phyloP scores from a whole-genome alignment of 2,797 vertebrate species.

The Miichthys miiuy region DNA sequence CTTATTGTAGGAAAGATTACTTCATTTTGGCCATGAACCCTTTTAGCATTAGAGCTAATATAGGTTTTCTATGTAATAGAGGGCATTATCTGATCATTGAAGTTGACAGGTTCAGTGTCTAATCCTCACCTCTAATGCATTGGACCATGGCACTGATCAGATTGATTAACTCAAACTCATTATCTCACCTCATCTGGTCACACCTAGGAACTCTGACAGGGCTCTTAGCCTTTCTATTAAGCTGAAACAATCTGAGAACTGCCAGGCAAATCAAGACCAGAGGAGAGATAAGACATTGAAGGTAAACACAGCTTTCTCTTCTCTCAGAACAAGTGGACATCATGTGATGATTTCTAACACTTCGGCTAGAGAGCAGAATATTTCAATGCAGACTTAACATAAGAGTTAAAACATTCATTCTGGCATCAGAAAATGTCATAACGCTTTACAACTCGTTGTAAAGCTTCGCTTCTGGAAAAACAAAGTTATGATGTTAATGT shows the following conservation, averaged over 20 bases:
- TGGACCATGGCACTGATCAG: slow-evolving; percentile 18
- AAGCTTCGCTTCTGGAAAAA: neutral
- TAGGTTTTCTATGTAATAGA: neutral
- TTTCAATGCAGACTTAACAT: neutral
- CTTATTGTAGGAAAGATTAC: neutral
- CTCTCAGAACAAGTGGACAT: neutral
- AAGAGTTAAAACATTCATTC: neutral
- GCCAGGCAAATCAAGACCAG: neutral
- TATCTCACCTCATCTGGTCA: slow-evolving; percentile 14
- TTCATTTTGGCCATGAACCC: neutral
- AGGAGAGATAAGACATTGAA: neutral
- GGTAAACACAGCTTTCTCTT: neutral
- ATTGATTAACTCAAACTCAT: slow-evolving; percentile 39
- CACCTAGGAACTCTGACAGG: slow-evolving; percentile 22
- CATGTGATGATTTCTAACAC: neutral
- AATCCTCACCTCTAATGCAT: slow-evolving; percentile 17
- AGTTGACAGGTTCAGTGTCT: slow-evolving; percentile 10
- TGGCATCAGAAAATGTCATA: neutral
- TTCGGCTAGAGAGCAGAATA: neutral
- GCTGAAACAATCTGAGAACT: neutral
- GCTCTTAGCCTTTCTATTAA: slow-evolving; percentile 15
- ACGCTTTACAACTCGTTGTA: neutral
- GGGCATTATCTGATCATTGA: slow-evolving; percentile 24
- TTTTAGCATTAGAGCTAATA: slow-evolving; percentile 11
- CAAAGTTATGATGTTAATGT: neutral